phyloP scores from a whole-genome alignment of 1,140 invertebrate genomes.

The Metaphire vulgaris region DNA sequence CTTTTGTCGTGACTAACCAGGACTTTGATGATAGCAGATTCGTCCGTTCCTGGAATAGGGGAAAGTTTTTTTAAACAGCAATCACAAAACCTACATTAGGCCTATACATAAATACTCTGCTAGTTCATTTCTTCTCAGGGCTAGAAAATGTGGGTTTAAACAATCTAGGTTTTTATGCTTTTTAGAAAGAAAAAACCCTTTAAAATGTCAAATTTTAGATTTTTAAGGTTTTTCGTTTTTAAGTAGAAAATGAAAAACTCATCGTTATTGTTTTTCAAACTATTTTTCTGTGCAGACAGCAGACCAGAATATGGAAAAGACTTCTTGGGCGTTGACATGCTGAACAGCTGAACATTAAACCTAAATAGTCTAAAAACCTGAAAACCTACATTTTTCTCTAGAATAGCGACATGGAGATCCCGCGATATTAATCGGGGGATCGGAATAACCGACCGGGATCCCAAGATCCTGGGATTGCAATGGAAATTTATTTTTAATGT shows the following conservation, averaged over 20 bases:
- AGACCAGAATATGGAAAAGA: no score
- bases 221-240: not conserved
- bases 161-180: no score
- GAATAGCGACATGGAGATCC: not conserved
- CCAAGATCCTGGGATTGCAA: no score
- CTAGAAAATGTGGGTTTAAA: no score
- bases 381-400: no score
- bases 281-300: no score
- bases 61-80: not conserved
- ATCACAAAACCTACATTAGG: not conserved
- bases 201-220: not conserved
- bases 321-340: no score
- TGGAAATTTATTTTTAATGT: not conserved
- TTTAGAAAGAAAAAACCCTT: not conserved
- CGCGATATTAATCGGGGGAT: not conserved
- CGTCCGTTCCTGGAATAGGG: slow-evolving; percentile 64
- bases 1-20: slow-evolving; percentile 77
- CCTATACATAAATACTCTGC: not conserved
- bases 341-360: no score
- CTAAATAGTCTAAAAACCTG: no score
- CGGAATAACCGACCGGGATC: no score
- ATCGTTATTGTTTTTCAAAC: no score
- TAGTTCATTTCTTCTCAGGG: not conserved
- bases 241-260: no score
- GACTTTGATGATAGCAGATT: slow-evolving; percentile 82